Evolutionary conservation across 2,888 invertebrate species (phyloP).

Genomic region (Danaus chrysippus): DNA sequence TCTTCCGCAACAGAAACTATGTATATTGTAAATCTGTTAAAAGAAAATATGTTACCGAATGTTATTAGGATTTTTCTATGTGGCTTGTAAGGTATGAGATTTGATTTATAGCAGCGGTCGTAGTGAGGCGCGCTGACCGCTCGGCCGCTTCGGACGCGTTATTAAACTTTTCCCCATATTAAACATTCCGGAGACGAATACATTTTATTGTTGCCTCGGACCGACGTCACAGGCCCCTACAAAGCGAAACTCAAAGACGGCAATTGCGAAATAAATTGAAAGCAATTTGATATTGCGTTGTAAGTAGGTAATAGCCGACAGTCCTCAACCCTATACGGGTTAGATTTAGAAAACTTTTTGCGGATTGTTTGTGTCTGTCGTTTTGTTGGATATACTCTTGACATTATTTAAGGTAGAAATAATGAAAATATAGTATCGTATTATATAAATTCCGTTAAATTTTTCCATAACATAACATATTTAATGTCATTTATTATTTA

Average conservation of each 20-base stretch:
- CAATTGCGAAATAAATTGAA: slow-evolving; percentile 80
- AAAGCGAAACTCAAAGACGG: slow-evolving; percentile 80
- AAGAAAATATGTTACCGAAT: slow-evolving; percentile 63
- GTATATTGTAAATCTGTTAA: slow-evolving; percentile 33
- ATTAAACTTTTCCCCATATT: slow-evolving; percentile 81
- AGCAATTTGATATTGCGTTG: slow-evolving; percentile 80
- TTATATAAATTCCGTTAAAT: background rate
- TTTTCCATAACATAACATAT: too few relatives aligned
- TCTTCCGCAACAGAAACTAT: slow-evolving; percentile 21
- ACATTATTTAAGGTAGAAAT: slow-evolving; percentile 13
- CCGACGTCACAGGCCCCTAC: slow-evolving; percentile 78
- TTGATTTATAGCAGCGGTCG: slow-evolving; percentile 75
- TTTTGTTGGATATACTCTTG: slow-evolving; percentile 22
- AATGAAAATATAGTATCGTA: slow-evolving; percentile 3
- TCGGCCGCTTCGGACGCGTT: slow-evolving; percentile 69
- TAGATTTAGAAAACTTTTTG: slow-evolving; percentile 34
- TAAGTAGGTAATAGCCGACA: slow-evolving; percentile 79
- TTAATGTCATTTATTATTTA: too few relatives aligned
- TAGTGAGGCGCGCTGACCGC: slow-evolving; percentile 61
- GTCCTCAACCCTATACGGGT: slow-evolving; percentile 65
- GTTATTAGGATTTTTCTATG: slow-evolving; percentile 73
- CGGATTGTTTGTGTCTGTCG: slow-evolving; percentile 25
- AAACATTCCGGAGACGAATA: slow-evolving; percentile 81
- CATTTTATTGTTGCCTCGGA: slow-evolving; percentile 80
- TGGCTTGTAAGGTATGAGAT: slow-evolving; percentile 72